phyloP scores from a whole-genome alignment of 2,113 vertebrate species.

The Seriola aureovittata region DNA sequence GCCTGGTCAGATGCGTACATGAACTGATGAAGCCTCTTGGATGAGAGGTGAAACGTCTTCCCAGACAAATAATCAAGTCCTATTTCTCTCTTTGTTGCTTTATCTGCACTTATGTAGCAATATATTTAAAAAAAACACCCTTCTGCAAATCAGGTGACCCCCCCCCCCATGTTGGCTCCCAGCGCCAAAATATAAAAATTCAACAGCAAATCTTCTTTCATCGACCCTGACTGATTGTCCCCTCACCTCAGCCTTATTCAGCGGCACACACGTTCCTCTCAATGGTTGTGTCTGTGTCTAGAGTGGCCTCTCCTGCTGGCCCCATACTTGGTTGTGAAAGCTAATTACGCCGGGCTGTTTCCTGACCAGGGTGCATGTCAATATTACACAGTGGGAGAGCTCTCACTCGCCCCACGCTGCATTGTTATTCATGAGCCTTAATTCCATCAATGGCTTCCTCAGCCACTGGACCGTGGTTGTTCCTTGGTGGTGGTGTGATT shows the following conservation, averaged over 20 bases:
- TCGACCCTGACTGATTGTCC: neutral
- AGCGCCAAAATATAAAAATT: neutral
- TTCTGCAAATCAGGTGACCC: neutral
- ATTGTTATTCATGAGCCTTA: constrained; percentile 80
- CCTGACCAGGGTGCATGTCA: constrained; percentile 76
- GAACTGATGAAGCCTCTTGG: no score
- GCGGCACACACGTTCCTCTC: constrained; percentile 11
- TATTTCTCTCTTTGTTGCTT: no score
- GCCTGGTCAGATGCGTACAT: no score
- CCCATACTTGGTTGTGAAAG: constrained; percentile 65
- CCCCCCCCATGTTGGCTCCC: neutral
- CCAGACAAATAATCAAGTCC: no score
- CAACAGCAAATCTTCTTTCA: constrained; percentile 2
- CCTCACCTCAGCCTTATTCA: constrained; percentile 4
- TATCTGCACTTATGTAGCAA: no score
- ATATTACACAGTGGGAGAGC: constrained; percentile 76
- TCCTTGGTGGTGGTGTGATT: constrained; percentile 39
- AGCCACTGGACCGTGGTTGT: constrained; percentile 57
- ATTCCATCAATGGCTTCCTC: constrained; percentile 77
- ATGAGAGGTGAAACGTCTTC: no score
- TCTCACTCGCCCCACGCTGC: constrained; percentile 51
- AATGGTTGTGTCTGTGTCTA: constrained; percentile 46
- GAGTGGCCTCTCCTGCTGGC: constrained; percentile 63
- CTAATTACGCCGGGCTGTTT: constrained; percentile 76
- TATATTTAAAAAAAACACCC: no score